Percentiles rank a stretch among this genome's conserved stretches.
Evolutionary conservation across 30 jellyfish, hydroid and myxozoan genomes (phyloP).

Genomic region (Aurelia coerulea): DNA sequence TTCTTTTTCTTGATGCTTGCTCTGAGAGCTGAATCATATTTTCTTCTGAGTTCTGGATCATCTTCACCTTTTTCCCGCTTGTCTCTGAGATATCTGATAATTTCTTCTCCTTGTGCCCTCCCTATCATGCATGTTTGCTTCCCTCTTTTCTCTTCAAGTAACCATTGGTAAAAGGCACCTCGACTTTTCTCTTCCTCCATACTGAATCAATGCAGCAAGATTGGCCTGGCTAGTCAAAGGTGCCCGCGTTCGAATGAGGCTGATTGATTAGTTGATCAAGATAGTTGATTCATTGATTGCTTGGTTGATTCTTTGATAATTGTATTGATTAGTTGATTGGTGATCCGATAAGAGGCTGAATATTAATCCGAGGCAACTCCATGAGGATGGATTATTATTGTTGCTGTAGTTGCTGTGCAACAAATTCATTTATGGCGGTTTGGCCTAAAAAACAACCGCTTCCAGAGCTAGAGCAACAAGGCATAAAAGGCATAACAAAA

Average conservation of each 20-base stretch:
- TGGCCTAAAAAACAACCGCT: not conserved
- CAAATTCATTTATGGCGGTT: too few relatives aligned
- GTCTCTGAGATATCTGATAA: slow-evolving; percentile 67
- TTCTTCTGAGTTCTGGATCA: slow-evolving; percentile 59
- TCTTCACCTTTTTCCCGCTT: slow-evolving; percentile 85
- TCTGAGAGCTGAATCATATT: slow-evolving; percentile 70
- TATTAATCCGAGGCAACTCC: too few relatives aligned
- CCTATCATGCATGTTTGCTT: slow-evolving; percentile 88
- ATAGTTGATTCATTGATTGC: too few relatives aligned
- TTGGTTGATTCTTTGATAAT: too few relatives aligned
- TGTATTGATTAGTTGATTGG: too few relatives aligned
- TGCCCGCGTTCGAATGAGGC: slow-evolving; percentile 40
- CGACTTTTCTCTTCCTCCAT: slow-evolving; percentile 56
- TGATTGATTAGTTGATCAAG: too few relatives aligned
- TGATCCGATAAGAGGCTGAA: too few relatives aligned
- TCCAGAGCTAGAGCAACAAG: not conserved
- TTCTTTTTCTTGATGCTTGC: slow-evolving; percentile 79
- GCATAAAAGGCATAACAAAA: too few relatives aligned
- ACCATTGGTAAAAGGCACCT: slow-evolving; percentile 85
- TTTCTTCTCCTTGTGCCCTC: slow-evolving; percentile 83
- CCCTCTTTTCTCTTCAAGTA: slow-evolving; percentile 60
- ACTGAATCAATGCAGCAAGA: slow-evolving; percentile 18
- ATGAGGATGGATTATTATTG: too few relatives aligned
- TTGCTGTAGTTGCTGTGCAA: too few relatives aligned
- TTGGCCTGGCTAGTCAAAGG: slow-evolving; percentile 25